These are phyloP conservation scores for Neogale vison DNA, from an alignment of 2,113 vertebrate species.

Conservation along the genomic window DNA sequence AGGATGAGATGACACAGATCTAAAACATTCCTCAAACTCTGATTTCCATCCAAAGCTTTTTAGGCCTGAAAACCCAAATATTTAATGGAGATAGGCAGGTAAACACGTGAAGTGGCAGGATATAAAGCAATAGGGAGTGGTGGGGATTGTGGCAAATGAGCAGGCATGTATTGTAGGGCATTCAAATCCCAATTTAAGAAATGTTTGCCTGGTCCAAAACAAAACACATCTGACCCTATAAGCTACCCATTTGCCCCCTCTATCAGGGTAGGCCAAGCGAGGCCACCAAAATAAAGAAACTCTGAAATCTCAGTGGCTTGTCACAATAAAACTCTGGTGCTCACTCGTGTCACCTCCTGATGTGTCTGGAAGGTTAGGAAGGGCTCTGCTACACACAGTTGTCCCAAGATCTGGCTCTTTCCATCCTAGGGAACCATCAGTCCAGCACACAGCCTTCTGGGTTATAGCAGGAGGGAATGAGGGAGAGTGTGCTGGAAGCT, in stretches of 20 bases:
- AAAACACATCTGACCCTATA: neutral
- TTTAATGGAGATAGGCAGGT: neutral
- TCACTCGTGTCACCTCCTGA: neutral
- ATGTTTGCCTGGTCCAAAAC: neutral
- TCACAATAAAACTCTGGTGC: neutral
- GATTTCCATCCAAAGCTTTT: neutral
- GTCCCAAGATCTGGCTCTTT: neutral
- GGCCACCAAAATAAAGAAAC: neutral
- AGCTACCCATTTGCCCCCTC: neutral
- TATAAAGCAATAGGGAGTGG: neutral
- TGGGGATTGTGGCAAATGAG: neutral
- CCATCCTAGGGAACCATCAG: neutral
- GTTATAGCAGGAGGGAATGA: neutral
- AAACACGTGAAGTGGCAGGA: neutral
- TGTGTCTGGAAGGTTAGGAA: neutral
- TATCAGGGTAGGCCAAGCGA: neutral
- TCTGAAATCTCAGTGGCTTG: neutral
- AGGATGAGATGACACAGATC: neutral
- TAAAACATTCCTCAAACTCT: neutral
- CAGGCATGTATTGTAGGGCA: too few species aligned
- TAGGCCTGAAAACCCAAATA: neutral
- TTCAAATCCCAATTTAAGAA: neutral
- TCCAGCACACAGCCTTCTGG: neutral
- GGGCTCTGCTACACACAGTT: neutral
- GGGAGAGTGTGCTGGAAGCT: neutral